A percentile compares a stretch with the other conserved stretches of the same genome.
Evolutionary conservation across 2,888 invertebrate genomes (phyloP).

Genomic region (Drosophila multiciliata): DNA sequence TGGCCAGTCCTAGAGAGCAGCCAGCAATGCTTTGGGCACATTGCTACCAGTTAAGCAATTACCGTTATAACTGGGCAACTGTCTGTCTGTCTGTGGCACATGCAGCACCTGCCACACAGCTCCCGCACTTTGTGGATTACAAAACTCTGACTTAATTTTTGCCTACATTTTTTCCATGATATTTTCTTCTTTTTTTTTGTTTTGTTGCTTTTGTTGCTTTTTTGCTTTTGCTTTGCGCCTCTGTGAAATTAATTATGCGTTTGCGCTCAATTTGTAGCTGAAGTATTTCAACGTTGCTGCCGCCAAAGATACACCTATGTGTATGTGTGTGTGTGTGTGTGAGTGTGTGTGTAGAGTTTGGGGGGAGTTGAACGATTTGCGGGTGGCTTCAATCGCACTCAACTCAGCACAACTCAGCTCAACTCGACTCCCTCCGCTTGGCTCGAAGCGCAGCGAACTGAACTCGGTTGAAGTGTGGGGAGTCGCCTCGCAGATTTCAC

Average conservation of each 20-base stretch:
- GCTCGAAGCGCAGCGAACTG: conserved; percentile 56
- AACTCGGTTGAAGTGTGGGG: conserved; percentile 50
- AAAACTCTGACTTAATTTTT: conserved; percentile 74
- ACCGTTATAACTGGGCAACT: conserved; percentile 55
- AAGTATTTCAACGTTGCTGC: conserved; percentile 54
- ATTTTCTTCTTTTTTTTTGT: conserved; percentile 21
- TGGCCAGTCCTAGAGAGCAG: conserved; percentile 15
- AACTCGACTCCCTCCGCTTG: conserved; percentile 37
- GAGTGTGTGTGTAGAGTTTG: background rate
- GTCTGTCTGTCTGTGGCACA: conserved; percentile 34
- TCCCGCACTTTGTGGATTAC: conserved; percentile 70
- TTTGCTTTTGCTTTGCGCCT: conserved; percentile 31
- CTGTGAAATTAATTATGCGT: conserved; percentile 80
- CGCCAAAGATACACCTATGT: conserved; percentile 20
- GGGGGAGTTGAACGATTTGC: conserved; percentile 70
- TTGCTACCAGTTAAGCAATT: conserved; percentile 54
- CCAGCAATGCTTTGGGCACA: conserved; percentile 18
- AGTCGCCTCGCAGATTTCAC: conserved; percentile 61
- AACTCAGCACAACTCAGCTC: background rate
- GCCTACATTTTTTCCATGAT: conserved; percentile 52
- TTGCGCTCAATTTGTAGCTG: conserved; percentile 80
- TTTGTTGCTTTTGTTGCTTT: background rate
- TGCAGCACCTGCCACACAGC: conserved; percentile 43
- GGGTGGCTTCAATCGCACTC: conserved; percentile 56
- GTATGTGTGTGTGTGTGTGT: background rate